phyloP scores from a whole-genome alignment of 2,888 invertebrate genomes.

The Smittia aterrima region DNA sequence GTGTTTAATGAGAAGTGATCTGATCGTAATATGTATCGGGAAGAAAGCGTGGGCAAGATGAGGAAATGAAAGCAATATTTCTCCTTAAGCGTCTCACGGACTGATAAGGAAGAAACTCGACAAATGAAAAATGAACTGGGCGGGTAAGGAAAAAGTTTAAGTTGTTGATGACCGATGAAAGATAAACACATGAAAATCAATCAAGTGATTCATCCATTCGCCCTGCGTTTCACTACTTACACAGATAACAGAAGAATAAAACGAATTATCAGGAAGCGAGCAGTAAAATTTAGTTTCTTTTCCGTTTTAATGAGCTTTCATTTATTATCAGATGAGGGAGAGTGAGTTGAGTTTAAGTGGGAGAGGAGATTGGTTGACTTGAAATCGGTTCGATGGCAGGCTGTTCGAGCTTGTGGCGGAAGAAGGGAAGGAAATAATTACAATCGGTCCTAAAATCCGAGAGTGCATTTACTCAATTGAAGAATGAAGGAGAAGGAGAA shows the following conservation, averaged over 20 bases:
- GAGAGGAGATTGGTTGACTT: background rate
- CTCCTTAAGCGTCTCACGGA: background rate
- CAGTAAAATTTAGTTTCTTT: too few species aligned
- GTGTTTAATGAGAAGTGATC: constrained; percentile 39
- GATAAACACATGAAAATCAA: background rate
- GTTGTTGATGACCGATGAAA: background rate
- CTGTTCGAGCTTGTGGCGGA: background rate
- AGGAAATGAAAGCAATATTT: constrained; percentile 36
- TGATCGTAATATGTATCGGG: constrained; percentile 39
- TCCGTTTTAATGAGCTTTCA: too few species aligned
- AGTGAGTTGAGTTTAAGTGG: too few species aligned
- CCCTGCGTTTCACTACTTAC: background rate
- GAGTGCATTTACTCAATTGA: constrained; percentile 14
- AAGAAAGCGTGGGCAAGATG: constrained; percentile 3
- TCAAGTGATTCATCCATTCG: constrained; percentile 1
- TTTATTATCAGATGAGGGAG: too few species aligned
- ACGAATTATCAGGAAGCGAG: too few species aligned
- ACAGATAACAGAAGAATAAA: too few species aligned
- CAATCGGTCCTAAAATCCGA: constrained; percentile 10
- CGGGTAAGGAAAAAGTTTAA: background rate
- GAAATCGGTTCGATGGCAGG: too few species aligned
- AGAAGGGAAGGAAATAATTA: constrained; percentile 28
- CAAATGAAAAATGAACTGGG: constrained; percentile 34
- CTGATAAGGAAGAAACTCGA: background rate
- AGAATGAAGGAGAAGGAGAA: background rate